These are phyloP conservation scores for Tapirus terrestris DNA, from an alignment of 2,113 vertebrate genomes.

Conservation along the genomic window DNA sequence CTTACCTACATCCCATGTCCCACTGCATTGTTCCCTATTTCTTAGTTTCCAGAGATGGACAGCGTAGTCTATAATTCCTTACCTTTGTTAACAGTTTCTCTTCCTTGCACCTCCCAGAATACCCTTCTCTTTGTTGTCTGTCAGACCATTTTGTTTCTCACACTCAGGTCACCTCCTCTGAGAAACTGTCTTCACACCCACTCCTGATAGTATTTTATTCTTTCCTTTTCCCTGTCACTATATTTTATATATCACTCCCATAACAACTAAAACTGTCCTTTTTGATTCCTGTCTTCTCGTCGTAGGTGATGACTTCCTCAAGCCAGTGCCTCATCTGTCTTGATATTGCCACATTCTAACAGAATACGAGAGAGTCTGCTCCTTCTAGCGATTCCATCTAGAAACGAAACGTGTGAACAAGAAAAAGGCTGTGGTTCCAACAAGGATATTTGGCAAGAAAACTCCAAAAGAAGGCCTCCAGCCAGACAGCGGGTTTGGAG, in stretches of 20 bases:
- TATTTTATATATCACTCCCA: neutral
- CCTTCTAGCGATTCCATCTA: neutral
- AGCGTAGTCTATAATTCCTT: neutral
- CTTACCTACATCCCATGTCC: fast-evolving
- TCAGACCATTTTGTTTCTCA: neutral
- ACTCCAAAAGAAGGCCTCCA: neutral
- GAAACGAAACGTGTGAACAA: neutral
- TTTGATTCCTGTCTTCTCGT: neutral
- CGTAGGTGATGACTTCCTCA: neutral
- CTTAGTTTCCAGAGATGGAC: neutral
- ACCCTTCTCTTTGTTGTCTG: neutral
- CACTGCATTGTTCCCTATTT: neutral
- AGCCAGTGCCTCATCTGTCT: too few species aligned
- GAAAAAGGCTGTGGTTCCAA: neutral
- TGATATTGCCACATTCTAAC: neutral
- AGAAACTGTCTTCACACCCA: neutral
- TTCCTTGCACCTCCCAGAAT: neutral
- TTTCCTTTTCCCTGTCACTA: neutral
- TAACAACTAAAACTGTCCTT: neutral
- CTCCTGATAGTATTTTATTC: neutral
- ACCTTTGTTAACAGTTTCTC: neutral
- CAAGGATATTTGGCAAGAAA: neutral
- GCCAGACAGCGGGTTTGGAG: neutral
- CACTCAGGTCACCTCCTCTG: neutral
- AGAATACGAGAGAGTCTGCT: neutral